Evolutionary conservation across 2,113 vertebrate genomes (phyloP).

Genomic region (Mastomys coucha): DNA sequence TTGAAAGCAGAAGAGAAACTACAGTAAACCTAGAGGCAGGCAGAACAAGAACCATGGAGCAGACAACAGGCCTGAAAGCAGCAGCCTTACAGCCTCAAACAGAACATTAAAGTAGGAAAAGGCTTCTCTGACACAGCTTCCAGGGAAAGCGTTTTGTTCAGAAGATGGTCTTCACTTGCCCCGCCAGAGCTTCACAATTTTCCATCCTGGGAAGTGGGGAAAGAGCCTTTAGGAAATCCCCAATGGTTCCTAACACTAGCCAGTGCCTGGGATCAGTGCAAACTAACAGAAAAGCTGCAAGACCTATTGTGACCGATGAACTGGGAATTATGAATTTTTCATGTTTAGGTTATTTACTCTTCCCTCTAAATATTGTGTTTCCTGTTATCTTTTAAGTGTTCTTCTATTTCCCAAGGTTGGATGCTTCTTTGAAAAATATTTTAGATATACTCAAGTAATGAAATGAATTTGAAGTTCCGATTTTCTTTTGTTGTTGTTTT

Average conservation of each 20-base stretch:
- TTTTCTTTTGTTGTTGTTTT: neutral
- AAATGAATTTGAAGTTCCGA: constrained; percentile 43
- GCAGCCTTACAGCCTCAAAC: constrained; percentile 1
- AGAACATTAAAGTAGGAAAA: constrained; percentile 41
- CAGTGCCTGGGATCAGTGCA: neutral
- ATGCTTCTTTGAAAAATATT: constrained; percentile 72
- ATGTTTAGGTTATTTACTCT: constrained; percentile 31
- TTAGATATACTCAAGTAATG: constrained; percentile 41
- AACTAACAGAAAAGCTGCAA: constrained; percentile 52
- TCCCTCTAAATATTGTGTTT: constrained; percentile 14
- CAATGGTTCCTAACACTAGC: constrained; percentile 16
- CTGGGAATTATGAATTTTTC: constrained; percentile 19
- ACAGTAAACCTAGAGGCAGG: constrained; percentile 80
- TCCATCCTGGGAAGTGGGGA: constrained; percentile 15
- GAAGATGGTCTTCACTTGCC: neutral
- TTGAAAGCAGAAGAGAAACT: constrained; percentile 84
- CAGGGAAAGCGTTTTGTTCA: constrained; percentile 30
- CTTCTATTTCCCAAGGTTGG: constrained; percentile 20
- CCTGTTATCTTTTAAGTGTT: constrained; percentile 22
- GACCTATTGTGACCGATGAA: constrained; percentile 23
- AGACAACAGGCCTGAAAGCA: constrained; percentile 59
- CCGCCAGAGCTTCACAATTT: neutral
- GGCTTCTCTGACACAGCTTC: neutral
- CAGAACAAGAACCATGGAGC: constrained; percentile 68
- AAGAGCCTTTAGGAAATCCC: constrained; percentile 24